phyloP scores from a whole-genome alignment of 2,797 vertebrate genomes.

The Scomberomorus guttatus region DNA sequence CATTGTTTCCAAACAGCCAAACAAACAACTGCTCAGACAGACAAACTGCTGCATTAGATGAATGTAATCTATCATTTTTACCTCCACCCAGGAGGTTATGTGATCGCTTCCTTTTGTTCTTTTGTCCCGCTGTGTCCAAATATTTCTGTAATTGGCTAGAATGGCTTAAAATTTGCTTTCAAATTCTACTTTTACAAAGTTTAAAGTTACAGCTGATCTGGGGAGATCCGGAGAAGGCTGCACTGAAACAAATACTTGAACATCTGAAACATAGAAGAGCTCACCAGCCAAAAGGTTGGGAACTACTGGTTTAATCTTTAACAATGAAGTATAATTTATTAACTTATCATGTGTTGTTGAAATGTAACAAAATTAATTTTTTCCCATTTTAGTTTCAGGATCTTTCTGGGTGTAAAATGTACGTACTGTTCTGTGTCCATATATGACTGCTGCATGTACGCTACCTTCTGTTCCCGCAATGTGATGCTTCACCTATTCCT shows the following conservation, averaged over 20 bases:
- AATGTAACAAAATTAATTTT: too few relatives aligned
- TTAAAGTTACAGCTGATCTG: not conserved
- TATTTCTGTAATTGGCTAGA: not conserved
- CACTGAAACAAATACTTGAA: not conserved
- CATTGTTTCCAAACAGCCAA: constrained; percentile 23
- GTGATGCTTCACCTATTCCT: not conserved
- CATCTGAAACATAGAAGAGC: too few relatives aligned
- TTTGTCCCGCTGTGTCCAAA: constrained; percentile 4
- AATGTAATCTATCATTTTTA: constrained; percentile 31
- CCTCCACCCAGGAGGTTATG: not conserved
- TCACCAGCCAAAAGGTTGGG: too few relatives aligned
- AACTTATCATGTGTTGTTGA: too few relatives aligned
- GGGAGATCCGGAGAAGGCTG: not conserved
- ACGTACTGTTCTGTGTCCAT: too few relatives aligned
- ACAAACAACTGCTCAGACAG: constrained; percentile 30
- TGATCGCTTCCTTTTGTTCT: constrained; percentile 17
- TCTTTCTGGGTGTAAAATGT: not conserved
- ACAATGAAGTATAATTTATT: too few relatives aligned
- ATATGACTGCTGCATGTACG: not conserved
- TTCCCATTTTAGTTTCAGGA: not conserved
- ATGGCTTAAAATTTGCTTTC: not conserved
- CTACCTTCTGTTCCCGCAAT: not conserved
- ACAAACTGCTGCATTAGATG: constrained; percentile 36
- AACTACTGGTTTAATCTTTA: too few relatives aligned
- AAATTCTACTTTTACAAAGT: too few relatives aligned